Evolutionary conservation across 2,113 vertebrate genomes (phyloP).

Genomic region (Cryptomyrus ogoouensis): DNA sequence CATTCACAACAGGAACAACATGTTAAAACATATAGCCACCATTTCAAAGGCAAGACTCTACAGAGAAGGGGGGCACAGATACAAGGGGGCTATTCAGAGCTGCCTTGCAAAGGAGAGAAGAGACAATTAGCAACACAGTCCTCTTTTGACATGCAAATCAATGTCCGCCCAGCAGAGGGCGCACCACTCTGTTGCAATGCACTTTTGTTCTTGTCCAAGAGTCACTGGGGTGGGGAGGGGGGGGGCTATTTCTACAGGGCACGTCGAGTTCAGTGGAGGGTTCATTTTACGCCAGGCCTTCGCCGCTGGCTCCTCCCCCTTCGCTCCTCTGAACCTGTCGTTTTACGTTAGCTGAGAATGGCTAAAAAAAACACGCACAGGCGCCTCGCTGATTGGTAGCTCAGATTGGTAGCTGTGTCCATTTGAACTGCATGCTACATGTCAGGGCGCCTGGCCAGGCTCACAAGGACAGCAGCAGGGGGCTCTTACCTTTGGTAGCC

Average conservation of each 20-base stretch:
- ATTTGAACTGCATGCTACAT: not conserved
- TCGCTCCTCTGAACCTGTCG: slow-evolving; percentile 27
- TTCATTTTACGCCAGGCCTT: slow-evolving; percentile 5
- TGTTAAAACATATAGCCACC: slow-evolving; percentile 99
- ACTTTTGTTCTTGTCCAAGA: slow-evolving; percentile 7
- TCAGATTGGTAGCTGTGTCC: slow-evolving; percentile 4
- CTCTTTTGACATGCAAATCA: slow-evolving; percentile 11
- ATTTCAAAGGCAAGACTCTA: slow-evolving; percentile 97
- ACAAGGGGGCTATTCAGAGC: slow-evolving; percentile 88
- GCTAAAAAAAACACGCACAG: slow-evolving; percentile 25
- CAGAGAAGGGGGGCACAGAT: slow-evolving; percentile 76
- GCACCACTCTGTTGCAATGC: not conserved
- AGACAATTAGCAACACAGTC: slow-evolving; percentile 73
- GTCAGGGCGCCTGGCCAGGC: not conserved
- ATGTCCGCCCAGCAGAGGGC: not conserved
- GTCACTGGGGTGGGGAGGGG: not conserved
- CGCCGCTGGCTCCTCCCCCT: not conserved
- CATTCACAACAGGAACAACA: slow-evolving; percentile 99
- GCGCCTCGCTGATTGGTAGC: slow-evolving; percentile 17
- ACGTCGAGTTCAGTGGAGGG: slow-evolving; percentile 21
- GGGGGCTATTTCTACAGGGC: not conserved
- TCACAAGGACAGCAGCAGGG: not conserved
- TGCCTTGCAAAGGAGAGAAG: slow-evolving; percentile 84
- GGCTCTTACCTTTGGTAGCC: slow-evolving; percentile 88
- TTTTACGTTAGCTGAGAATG: slow-evolving; percentile 62